These are phyloP conservation scores for Drosophila neonasuta DNA, from an alignment of 2,888 invertebrate species.

Conservation along the genomic window DNA sequence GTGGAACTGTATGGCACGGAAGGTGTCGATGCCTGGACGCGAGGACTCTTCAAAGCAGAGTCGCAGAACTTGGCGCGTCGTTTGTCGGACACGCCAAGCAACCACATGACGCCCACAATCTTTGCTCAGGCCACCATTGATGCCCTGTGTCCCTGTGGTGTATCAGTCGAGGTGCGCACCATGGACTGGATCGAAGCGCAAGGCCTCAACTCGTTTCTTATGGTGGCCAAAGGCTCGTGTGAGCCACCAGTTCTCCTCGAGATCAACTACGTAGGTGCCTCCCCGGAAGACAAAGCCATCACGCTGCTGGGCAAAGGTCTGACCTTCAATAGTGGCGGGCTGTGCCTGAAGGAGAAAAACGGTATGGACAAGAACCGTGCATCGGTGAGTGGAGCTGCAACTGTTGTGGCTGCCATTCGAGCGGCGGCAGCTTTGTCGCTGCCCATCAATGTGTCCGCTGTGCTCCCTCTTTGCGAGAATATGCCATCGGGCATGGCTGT, in stretches of 20 bases:
- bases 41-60: slow-evolving; percentile 87
- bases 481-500: slow-evolving; percentile 85
- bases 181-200: slow-evolving; percentile 84
- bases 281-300: slow-evolving; percentile 82
- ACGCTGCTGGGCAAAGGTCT: slow-evolving; percentile 84
- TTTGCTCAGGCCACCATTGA: slow-evolving; percentile 87
- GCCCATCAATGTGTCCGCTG: slow-evolving; percentile 83
- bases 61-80: slow-evolving; percentile 89
- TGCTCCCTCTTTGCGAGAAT: slow-evolving; percentile 82
- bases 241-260: slow-evolving; percentile 85
- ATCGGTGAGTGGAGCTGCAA: slow-evolving; percentile 86
- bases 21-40: slow-evolving; percentile 85
- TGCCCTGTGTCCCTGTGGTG: slow-evolving; percentile 84
- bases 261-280: slow-evolving; percentile 83
- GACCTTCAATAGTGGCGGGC: slow-evolving; percentile 83
- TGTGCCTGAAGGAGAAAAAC: slow-evolving; percentile 62
- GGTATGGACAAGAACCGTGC: slow-evolving; percentile 81
- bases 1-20: slow-evolving; percentile 83
- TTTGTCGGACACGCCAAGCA: slow-evolving; percentile 88
- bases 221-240: slow-evolving; percentile 81
- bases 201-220: slow-evolving; percentile 83
- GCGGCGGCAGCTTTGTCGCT: slow-evolving; percentile 83
- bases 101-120: slow-evolving; percentile 88
- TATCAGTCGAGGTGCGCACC: slow-evolving; percentile 82
- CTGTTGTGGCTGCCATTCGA: slow-evolving; percentile 83